These are phyloP conservation scores for Xiphorhynchus erythropygius DNA, from an alignment of 2,797 vertebrate species.

Conservation along the genomic window DNA sequence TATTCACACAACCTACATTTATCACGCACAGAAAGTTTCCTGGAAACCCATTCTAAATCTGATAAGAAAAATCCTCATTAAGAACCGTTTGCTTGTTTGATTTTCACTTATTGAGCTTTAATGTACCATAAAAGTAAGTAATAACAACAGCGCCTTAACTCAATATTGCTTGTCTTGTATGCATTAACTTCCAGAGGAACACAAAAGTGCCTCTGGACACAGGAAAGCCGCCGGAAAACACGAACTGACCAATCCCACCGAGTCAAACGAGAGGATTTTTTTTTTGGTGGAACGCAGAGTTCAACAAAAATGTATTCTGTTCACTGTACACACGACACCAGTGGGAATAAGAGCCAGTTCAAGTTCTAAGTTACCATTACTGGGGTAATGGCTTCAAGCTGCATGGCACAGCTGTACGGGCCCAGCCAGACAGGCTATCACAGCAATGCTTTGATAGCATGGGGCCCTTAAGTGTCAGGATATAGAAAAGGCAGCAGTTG, in stretches of 20 bases:
- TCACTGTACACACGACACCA: conserved; percentile 74
- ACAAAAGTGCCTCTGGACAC: conserved; percentile 58
- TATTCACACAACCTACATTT: neutral
- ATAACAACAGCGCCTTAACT: conserved; percentile 18
- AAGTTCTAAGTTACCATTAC: conserved; percentile 74
- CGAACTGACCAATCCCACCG: conserved; percentile 19
- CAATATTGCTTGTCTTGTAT: conserved; percentile 12
- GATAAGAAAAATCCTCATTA: conserved; percentile 48
- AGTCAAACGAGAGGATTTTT: conserved; percentile 28
- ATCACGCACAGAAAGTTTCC: neutral
- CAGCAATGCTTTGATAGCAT: conserved; percentile 82
- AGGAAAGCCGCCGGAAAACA: conserved; percentile 71
- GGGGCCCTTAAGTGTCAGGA: conserved; percentile 84
- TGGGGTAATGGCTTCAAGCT: conserved; percentile 81
- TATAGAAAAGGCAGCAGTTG: conserved; percentile 84
- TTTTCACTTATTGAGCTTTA: conserved; percentile 44
- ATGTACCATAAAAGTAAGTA: conserved; percentile 25
- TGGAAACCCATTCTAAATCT: conserved; percentile 12
- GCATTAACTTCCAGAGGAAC: conserved; percentile 55
- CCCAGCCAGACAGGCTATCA: conserved; percentile 78
- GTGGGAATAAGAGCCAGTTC: conserved; percentile 74
- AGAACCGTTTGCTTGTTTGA: conserved; percentile 50
- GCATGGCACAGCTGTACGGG: conserved; percentile 76
- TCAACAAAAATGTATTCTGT: conserved; percentile 67
- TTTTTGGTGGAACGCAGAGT: conserved; percentile 5